Evolutionary conservation across 2,888 invertebrate genomes (phyloP).

Genomic region (Stomorhina lunata): DNA sequence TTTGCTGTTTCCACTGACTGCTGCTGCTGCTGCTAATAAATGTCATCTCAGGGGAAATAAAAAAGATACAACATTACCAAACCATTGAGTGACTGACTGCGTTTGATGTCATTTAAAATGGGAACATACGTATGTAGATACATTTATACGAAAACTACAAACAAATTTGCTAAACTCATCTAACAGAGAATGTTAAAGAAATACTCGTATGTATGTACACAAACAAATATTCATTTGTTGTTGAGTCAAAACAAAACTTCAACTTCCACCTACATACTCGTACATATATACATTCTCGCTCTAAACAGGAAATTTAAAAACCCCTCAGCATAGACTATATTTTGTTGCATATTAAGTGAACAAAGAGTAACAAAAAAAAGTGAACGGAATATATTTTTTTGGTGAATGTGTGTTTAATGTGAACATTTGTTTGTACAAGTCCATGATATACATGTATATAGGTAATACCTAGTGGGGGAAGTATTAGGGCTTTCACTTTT

Average conservation of each 20-base stretch:
- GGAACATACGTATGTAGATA: neutral
- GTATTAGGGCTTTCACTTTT: no score
- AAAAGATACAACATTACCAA: slow-evolving; percentile 49
- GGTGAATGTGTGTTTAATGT: slow-evolving; percentile 26
- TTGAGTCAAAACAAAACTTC: neutral
- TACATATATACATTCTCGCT: no score
- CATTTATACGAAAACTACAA: slow-evolving; percentile 8
- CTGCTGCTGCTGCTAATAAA: slow-evolving; percentile 54
- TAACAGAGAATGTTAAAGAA: slow-evolving; percentile 39
- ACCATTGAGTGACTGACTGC: slow-evolving; percentile 62
- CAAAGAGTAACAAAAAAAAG: slow-evolving; percentile 12
- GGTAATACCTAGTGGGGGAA: no score
- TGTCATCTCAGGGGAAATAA: slow-evolving; percentile 67
- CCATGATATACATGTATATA: neutral
- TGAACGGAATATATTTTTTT: neutral
- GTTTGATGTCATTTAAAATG: slow-evolving; percentile 62
- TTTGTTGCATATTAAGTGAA: slow-evolving; percentile 36
- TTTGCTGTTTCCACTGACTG: no score
- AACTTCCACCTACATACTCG: neutral
- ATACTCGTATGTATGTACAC: neutral
- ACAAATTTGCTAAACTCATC: slow-evolving; percentile 40
- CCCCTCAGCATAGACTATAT: slow-evolving; percentile 18
- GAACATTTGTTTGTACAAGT: slow-evolving; percentile 35
- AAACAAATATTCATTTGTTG: neutral
- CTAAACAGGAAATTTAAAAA: neutral